Percentiles rank a stretch among this genome's conserved stretches.
Evolutionary conservation across 1,140 invertebrate genomes (phyloP).

Genomic region (Branchinecta lindahli): DNA sequence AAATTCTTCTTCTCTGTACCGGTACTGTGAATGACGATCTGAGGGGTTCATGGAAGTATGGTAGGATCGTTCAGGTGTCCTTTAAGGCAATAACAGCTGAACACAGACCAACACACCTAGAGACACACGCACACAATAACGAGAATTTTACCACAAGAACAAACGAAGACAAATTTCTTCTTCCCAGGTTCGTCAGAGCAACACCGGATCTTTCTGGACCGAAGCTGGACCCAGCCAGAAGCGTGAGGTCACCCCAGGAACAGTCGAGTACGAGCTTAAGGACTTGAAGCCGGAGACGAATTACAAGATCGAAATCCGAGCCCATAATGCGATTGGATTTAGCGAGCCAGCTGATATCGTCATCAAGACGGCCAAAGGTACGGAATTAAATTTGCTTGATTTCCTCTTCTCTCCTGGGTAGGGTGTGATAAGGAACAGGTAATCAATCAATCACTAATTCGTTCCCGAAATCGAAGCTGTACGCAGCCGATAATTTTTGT

Average conservation of each 20-base stretch:
- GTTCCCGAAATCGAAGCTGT: no score
- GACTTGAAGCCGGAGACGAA: slow-evolving; percentile 52
- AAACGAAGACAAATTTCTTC: not conserved
- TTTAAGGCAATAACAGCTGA: no score
- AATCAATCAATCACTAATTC: no score
- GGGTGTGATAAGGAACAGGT: no score
- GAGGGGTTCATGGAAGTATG: no score
- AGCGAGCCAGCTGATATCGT: slow-evolving; percentile 53
- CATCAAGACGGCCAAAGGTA: slow-evolving; percentile 64
- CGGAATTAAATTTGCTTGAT: slow-evolving; percentile 17
- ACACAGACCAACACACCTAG: no score
- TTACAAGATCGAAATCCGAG: slow-evolving; percentile 63
- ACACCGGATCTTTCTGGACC: slow-evolving; percentile 35
- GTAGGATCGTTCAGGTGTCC: no score
- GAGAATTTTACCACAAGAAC: no score
- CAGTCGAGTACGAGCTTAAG: slow-evolving; percentile 46
- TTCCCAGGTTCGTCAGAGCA: slow-evolving; percentile 25
- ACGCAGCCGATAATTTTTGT: no score
- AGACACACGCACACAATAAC: no score
- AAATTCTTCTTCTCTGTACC: no score
- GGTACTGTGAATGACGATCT: no score
- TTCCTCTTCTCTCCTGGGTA: not conserved
- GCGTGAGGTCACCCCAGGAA: slow-evolving; percentile 38
- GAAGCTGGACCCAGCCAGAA: slow-evolving; percentile 34
- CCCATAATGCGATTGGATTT: slow-evolving; percentile 65